These are phyloP conservation scores for Arrhamphus sclerolepis DNA, from an alignment of 2,797 vertebrate genomes.

Conservation along the genomic window DNA sequence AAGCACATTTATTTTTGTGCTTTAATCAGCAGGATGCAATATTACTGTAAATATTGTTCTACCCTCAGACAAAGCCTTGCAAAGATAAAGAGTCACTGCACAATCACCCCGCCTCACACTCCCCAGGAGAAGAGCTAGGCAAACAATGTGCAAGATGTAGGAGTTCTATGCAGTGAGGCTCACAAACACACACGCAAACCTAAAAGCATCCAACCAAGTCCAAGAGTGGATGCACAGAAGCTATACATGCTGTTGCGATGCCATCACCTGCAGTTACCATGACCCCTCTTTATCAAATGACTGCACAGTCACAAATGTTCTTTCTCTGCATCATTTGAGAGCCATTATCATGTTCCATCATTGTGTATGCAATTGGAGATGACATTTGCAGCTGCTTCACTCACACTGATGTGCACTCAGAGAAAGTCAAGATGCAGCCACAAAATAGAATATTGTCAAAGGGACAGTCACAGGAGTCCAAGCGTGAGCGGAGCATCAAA, in stretches of 20 bases:
- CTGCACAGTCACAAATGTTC: constrained; percentile 62
- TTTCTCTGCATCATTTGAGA: constrained; percentile 55
- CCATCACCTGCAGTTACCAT: constrained; percentile 58
- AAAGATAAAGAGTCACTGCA: constrained; percentile 40
- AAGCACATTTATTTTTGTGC: constrained; percentile 21
- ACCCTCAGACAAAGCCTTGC: constrained; percentile 30
- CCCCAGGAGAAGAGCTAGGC: constrained; percentile 24
- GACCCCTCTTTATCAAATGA: constrained; percentile 69
- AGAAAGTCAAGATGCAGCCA: constrained; percentile 18
- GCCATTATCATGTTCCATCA: constrained; percentile 62
- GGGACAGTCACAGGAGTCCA: constrained; percentile 5
- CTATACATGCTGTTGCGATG: constrained; percentile 54
- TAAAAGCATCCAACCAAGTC: constrained; percentile 60
- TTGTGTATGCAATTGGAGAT: constrained; percentile 46
- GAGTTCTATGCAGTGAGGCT: constrained; percentile 26
- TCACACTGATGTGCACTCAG: background rate
- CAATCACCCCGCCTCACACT: background rate
- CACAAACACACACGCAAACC: constrained; percentile 5
- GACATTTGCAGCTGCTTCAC: constrained; percentile 52
- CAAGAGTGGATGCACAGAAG: constrained; percentile 48
- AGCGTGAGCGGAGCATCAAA: background rate
- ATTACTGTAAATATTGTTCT: constrained; percentile 11
- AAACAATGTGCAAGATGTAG: constrained; percentile 29
- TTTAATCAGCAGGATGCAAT: constrained; percentile 5
- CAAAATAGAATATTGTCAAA: constrained; percentile 9